Percentiles rank a stretch among this genome's conserved stretches.
These are phyloP conservation scores for Ageneiosus marmoratus DNA, from an alignment of 2,113 vertebrate genomes.

Conservation along the genomic window DNA sequence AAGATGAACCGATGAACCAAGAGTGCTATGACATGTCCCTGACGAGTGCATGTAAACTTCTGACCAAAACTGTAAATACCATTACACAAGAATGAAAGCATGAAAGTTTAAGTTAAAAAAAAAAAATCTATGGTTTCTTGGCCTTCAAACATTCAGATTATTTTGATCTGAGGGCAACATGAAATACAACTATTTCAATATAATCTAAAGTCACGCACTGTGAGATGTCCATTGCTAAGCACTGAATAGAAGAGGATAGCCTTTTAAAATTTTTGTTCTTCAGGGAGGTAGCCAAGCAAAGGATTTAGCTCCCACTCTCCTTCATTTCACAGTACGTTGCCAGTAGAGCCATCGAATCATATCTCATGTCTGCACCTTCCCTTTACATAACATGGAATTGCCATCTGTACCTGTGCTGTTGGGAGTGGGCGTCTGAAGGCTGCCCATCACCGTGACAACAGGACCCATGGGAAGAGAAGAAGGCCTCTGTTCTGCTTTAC, in stretches of 20 bases:
- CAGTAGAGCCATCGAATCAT: neutral
- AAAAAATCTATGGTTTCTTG: neutral
- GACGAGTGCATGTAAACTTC: no score
- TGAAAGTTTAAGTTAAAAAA: no score
- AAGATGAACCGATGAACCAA: no score
- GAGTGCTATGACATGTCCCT: no score
- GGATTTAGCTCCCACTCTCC: neutral
- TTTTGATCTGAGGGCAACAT: neutral
- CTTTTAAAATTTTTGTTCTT: neutral
- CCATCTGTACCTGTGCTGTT: slow-evolving; percentile 90
- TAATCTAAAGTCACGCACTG: neutral
- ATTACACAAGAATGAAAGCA: no score
- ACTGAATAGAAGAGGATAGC: neutral
- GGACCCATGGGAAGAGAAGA: slow-evolving; percentile 92
- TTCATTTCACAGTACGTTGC: neutral
- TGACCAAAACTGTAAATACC: no score
- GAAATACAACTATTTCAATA: neutral
- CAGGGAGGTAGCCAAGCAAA: neutral
- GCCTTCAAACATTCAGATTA: neutral
- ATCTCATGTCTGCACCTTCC: neutral
- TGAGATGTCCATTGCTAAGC: neutral
- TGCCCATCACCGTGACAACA: slow-evolving; percentile 88
- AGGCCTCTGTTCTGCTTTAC: slow-evolving; percentile 95
- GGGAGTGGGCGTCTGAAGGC: slow-evolving; percentile 94
- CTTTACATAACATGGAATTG: slow-evolving; percentile 10